Evolutionary conservation across 64 coral and sea anemone species (phyloP).

Genomic region (Porites lutea): DNA sequence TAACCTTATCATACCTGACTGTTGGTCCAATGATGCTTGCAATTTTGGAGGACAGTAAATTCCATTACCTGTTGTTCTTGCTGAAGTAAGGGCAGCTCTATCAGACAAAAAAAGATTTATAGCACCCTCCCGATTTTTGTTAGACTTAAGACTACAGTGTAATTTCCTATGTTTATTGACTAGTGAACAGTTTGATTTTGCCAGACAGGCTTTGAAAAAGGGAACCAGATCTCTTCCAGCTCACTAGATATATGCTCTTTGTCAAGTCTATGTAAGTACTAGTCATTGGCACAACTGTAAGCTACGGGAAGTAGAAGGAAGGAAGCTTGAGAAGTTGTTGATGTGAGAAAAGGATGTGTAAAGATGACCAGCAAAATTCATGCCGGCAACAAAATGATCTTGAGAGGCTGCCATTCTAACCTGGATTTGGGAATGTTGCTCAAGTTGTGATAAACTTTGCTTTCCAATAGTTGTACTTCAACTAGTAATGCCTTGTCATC

Average conservation of each 20-base stretch:
- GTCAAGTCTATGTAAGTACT: too few relatives aligned
- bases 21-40: conserved; percentile 88
- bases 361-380: not conserved
- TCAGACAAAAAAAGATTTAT: not conserved
- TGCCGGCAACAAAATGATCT: not conserved
- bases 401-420: conserved; percentile 4
- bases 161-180: too few relatives aligned
- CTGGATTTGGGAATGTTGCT: conserved; percentile 96
- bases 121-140: too few relatives aligned
- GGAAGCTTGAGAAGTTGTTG: too few relatives aligned
- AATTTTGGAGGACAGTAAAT: conserved; percentile 98
- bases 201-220: too few relatives aligned
- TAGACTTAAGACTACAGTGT: too few relatives aligned
- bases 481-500: conserved; percentile 98
- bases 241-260: too few relatives aligned
- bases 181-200: too few relatives aligned
- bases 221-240: too few relatives aligned
- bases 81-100: conserved; percentile 96
- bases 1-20: conserved; percentile 63
- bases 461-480: conserved; percentile 95
- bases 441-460: conserved; percentile 96
- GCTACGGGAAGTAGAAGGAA: too few relatives aligned
- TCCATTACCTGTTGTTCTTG: conserved; percentile 97
- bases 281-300: too few relatives aligned
- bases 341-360: not conserved